phyloP scores from a whole-genome alignment of 2,888 invertebrate genomes.

The Tineola bisselliella region DNA sequence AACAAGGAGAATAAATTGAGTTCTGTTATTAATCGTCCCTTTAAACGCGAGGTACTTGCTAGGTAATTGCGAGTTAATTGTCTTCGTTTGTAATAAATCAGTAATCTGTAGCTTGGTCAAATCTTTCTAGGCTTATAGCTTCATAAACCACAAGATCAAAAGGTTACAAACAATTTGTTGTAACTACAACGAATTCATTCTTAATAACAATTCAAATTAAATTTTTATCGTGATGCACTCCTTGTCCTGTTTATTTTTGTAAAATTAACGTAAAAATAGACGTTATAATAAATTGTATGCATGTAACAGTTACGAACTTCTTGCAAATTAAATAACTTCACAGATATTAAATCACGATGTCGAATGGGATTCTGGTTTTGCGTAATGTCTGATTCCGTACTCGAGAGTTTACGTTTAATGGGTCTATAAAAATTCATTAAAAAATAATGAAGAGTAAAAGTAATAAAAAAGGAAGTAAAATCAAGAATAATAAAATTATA shows the following conservation, averaged over 20 bases:
- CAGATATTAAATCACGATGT: constrained; percentile 14
- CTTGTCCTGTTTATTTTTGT: too few relatives aligned
- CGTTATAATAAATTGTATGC: constrained; percentile 9
- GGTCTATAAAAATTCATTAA: background rate
- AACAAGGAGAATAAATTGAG: constrained; percentile 23
- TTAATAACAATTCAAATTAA: too few relatives aligned
- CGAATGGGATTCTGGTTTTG: constrained; percentile 12
- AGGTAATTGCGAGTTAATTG: constrained; percentile 45
- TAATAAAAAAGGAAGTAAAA: background rate
- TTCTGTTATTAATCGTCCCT: constrained; percentile 35
- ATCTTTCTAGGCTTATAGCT: constrained; percentile 1
- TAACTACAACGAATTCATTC: background rate
- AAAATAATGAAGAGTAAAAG: background rate
- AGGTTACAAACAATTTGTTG: constrained; percentile 4
- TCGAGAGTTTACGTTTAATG: constrained; percentile 3
- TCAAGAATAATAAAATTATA: constrained; percentile 20
- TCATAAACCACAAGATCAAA: background rate
- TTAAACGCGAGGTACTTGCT: constrained; percentile 31
- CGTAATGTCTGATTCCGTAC: background rate
- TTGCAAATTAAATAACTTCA: constrained; percentile 14
- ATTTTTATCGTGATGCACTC: too few relatives aligned
- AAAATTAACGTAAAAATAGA: background rate
- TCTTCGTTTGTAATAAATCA: constrained; percentile 38
- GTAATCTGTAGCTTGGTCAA: background rate
- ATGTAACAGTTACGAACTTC: constrained; percentile 13